Evolutionary conservation across 1,140 invertebrate species (phyloP), one percentile per base, ranked within the genome.

Genomic region (Penaeus japonicus): DNA sequence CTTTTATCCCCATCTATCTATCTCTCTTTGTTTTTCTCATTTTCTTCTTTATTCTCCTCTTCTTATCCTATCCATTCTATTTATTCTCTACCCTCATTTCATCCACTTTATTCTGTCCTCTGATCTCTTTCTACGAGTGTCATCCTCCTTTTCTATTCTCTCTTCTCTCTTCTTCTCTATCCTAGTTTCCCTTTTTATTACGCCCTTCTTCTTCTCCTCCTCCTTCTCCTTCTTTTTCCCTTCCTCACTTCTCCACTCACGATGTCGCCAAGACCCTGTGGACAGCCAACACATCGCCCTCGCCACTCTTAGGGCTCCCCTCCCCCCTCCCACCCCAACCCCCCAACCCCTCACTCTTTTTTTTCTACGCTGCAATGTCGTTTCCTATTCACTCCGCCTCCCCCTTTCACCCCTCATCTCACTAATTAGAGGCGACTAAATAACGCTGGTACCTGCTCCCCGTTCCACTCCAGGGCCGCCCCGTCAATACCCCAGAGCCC

Each of bases 351-450:
- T 35, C 81, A n/a, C 59, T 20, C 81, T 32, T 70, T 83, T 62
- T 70, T 84, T 47, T 32, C 27, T 39, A 24, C 32, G n/a, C 22
- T 55, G 84, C 84, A 79, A 79, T 85, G 84, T 79, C 73, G 84
- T 77, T 77, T 78, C 32, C 84, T 85, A 78, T 85, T 85, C 84
- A 85, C 35, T 55, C 27, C 32, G 27, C 22, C 73, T 35, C 59
- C 77, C 84, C 85, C 85, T 59, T 32, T 79, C 75, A 78, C 85
- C 85, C 84, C 85, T 86, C 85, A 86, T 86, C 70, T 86, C 78
- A 62, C 85, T 86, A 86, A 86, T 86, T 86, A 86, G 85, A 85
- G 85, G 75, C 57, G 85, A 86, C 85, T 86, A 86, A 86, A 86
- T 86, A 86, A 86, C 85, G 85, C 75, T 35, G 47, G 70, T 78